phyloP scores from a whole-genome alignment of 2,113 vertebrate genomes.

The Glareola pratincola region DNA sequence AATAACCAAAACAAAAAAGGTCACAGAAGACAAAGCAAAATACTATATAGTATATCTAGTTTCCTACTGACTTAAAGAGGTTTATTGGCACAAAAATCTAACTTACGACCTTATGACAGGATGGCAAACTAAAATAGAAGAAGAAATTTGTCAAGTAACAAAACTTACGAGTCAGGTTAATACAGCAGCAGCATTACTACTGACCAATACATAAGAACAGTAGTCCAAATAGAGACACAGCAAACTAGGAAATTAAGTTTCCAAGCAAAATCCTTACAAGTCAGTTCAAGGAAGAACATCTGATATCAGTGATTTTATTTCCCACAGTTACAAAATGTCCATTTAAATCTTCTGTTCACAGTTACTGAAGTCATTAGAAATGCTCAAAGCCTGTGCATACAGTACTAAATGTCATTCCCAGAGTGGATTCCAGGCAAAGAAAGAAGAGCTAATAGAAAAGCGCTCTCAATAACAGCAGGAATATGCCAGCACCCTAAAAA shows the following conservation, averaged over 20 bases:
- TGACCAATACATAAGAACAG: background rate
- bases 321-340: background rate
- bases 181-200: background rate
- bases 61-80: background rate
- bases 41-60: background rate
- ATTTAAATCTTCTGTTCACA: background rate
- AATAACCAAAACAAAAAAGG: background rate
- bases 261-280: background rate
- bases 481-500: background rate
- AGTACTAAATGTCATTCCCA: background rate
- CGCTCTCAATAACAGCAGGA: background rate
- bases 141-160: background rate
- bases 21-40: background rate
- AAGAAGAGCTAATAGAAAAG: background rate
- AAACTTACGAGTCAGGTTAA: background rate
- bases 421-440: background rate
- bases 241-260: background rate
- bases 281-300: background rate
- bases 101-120: background rate
- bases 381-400: background rate
- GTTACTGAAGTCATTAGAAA: background rate
- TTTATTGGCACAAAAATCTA: background rate
- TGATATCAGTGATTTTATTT: background rate
- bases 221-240: background rate
- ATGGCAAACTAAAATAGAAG: background rate